phyloP scores from a whole-genome alignment of 2,888 invertebrate genomes.

The Dicyrtoma fusca region DNA sequence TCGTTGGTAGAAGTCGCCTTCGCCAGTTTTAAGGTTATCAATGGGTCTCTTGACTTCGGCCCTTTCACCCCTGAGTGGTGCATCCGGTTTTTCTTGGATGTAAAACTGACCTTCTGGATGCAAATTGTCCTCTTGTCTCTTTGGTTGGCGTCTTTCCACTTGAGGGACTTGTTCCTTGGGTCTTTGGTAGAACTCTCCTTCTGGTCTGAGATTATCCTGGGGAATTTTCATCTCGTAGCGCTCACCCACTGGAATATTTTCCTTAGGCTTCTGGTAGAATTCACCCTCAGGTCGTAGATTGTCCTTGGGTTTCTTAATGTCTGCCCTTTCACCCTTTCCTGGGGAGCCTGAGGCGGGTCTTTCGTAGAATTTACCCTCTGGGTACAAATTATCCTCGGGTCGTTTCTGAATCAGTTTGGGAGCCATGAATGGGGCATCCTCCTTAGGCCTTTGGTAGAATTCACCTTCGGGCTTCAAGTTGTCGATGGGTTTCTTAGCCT shows the following conservation, averaged over 20 bases:
- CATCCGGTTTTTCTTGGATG: conserved; percentile 59
- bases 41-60: conserved; percentile 44
- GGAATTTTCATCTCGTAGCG: conserved; percentile 58
- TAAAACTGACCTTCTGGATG: conserved; percentile 59
- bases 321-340: conserved; percentile 57
- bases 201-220: conserved; percentile 59
- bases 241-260: conserved; percentile 59
- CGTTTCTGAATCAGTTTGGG: conserved; percentile 59
- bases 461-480: conserved; percentile 60
- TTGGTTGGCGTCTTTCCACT: conserved; percentile 61
- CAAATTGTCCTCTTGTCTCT: conserved; percentile 67
- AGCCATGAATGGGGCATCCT: conserved; percentile 60
- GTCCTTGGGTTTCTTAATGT: conserved; percentile 61
- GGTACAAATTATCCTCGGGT: conserved; percentile 61
- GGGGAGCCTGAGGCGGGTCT: conserved; percentile 60
- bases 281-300: conserved; percentile 62
- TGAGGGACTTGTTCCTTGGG: conserved; percentile 61
- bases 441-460: conserved; percentile 58
- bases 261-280: conserved; percentile 56
- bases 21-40: conserved; percentile 64
- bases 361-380: conserved; percentile 67
- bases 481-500: conserved; percentile 30
- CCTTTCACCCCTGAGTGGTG: conserved; percentile 36
- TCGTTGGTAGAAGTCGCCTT: conserved; percentile 50
- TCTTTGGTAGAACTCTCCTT: conserved; percentile 59